Evolutionary conservation across 1,140 invertebrate genomes (phyloP), one percentile per base, ranked within the genome.

Genomic region (Pseudomyrmex flavicornis): DNA sequence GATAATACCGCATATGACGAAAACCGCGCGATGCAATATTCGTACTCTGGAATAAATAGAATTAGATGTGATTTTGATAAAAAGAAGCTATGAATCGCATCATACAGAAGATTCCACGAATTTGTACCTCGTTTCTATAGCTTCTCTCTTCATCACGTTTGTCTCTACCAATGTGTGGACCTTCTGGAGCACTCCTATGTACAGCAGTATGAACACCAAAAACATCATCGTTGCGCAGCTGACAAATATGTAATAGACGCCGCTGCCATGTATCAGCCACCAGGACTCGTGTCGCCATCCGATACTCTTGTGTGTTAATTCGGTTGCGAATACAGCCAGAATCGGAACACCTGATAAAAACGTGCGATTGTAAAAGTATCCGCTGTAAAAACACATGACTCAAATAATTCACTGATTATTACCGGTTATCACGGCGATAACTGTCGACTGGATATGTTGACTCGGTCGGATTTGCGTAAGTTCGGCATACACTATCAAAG

Each of bases 401-500:
- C 35, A 35, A 35, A 35, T 35, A 35, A 35, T 35, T 35, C 35
- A 35, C 5, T 35, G 35, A 35, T 35, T 35, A 35, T 35, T 35
- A 95, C 95, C 95, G 84, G 95, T 95, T 61, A 95, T 95, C 59
- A 95, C 95, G n/a, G 95, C 94, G 56, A 95, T 94, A 9, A 96
- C 94, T 5, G 95, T 95, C 26, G 95, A 94, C 82, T 95, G 95
- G 85, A 95, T 92, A 83, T 95, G 93, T 83, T 94, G 93, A 80
- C 93, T 92, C 20, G 92, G 90, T 90, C 94, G 94, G 26, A 95
- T 88, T 84, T 95, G 93, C 9, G 95, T 94, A n/a, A 95, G 85
- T 86, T 95, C 95, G 4, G 95, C 94, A 74, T 95, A 96, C 22
- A 96, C 94, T 72, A 96, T 95, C 2, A 96, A 90, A 50, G 95